phyloP scores from a whole-genome alignment of 1,140 invertebrate species.

The Drosophila ananassae region DNA sequence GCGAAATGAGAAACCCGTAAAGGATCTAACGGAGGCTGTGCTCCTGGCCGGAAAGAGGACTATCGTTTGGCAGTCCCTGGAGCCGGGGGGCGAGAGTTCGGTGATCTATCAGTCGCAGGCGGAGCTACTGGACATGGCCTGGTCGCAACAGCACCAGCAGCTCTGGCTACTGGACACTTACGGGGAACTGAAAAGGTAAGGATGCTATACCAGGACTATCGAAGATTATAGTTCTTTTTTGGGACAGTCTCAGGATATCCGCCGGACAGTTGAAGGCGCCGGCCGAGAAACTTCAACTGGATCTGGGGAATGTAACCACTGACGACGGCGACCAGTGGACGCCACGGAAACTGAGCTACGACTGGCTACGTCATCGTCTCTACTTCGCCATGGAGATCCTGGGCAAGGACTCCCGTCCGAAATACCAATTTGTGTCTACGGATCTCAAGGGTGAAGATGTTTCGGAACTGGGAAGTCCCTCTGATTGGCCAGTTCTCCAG shows the following conservation, averaged over 20 bases:
- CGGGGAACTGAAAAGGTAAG: conserved; percentile 55
- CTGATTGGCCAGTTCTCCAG: conserved; percentile 85
- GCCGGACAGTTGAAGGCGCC: conserved; percentile 14
- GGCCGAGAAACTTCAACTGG: background rate
- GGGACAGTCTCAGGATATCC: conserved; percentile 29
- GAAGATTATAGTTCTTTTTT: background rate
- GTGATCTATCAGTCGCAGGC: conserved; percentile 42
- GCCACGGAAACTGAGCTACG: conserved; percentile 90
- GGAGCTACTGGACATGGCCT: conserved; percentile 86
- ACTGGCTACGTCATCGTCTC: conserved; percentile 93
- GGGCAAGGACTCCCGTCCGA: background rate
- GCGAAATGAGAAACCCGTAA: conserved; percentile 52
- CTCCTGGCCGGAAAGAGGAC: conserved; percentile 88
- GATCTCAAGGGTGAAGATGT: conserved; percentile 16
- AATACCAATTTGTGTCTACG: conserved; percentile 16
- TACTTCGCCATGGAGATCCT: conserved; percentile 90
- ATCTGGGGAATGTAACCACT: background rate
- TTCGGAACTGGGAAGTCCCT: background rate
- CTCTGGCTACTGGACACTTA: conserved; percentile 89
- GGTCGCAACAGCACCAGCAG: conserved; percentile 89
- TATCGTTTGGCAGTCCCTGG: conserved; percentile 89
- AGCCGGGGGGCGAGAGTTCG: conserved; percentile 85
- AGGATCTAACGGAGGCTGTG: conserved; percentile 85
- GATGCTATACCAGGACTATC: background rate
- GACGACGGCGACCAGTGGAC: background rate